These are phyloP conservation scores for Brachyalestes nurse DNA, from an alignment of 2,797 vertebrate species.

Conservation along the genomic window DNA sequence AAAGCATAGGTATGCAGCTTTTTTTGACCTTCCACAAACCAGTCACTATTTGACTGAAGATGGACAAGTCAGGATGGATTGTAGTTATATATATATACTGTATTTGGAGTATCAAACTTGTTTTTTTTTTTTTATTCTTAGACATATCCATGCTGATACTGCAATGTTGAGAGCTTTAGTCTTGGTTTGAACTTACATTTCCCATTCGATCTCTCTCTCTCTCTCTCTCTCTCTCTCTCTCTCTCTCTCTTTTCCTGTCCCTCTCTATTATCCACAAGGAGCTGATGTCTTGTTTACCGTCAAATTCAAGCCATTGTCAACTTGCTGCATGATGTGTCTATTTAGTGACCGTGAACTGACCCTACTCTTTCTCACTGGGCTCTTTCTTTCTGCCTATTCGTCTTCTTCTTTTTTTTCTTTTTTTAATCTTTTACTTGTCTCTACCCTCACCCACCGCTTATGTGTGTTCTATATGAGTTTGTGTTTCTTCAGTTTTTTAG, in stretches of 20 bases:
- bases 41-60: too few species aligned
- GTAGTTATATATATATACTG: too few species aligned
- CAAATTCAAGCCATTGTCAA: slow-evolving; percentile 4
- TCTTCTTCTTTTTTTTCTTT: neutral
- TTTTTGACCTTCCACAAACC: too few species aligned
- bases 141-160: neutral
- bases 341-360: slow-evolving; percentile 32
- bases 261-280: neutral
- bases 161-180: neutral
- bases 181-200: slow-evolving; percentile 24
- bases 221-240: neutral
- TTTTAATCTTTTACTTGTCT: slow-evolving; percentile 18
- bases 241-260: neutral
- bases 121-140: too few species aligned
- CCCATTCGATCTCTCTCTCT: neutral
- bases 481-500: slow-evolving; percentile 24
- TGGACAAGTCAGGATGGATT: too few species aligned
- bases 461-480: neutral
- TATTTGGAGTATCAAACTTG: too few species aligned
- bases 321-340: neutral
- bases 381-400: neutral
- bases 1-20: neutral
- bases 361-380: neutral
- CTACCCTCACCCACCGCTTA: neutral
- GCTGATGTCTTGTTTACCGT: slow-evolving; percentile 14